Percentiles rank a stretch among this genome's conserved stretches.
These are phyloP conservation scores for Caranx ignobilis DNA, from an alignment of 2,113 vertebrate genomes.

Conservation along the genomic window DNA sequence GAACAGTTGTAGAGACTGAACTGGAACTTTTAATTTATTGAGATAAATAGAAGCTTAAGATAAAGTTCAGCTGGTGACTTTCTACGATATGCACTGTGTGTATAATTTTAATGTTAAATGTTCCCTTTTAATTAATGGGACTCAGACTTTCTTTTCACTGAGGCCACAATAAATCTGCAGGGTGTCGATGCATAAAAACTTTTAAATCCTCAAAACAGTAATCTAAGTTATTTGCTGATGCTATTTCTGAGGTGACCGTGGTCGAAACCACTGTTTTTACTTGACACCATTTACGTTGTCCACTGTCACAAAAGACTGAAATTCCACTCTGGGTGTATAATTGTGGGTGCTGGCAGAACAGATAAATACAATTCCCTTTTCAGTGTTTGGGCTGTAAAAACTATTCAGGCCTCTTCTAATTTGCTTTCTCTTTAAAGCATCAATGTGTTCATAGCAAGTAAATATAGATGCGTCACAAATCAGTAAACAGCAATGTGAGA, in stretches of 20 bases:
- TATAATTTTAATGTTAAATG: not conserved
- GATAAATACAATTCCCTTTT: constrained; percentile 52
- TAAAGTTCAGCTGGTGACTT: not conserved
- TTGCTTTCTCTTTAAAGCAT: constrained; percentile 46
- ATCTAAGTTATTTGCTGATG: constrained; percentile 31
- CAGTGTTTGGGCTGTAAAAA: constrained; percentile 57
- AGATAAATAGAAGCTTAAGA: not conserved
- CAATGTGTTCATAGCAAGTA: constrained; percentile 15
- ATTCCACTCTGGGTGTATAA: constrained; percentile 52
- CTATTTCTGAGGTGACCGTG: constrained; percentile 46
- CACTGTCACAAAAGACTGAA: constrained; percentile 59
- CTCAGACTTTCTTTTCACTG: not conserved
- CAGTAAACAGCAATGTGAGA: not conserved
- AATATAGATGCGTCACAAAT: constrained; percentile 28
- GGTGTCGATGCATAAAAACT: not conserved
- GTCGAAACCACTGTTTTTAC: constrained; percentile 62
- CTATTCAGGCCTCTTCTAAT: constrained; percentile 62
- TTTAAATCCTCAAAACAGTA: constrained; percentile 20
- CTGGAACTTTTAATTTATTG: not conserved
- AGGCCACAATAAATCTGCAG: not conserved
- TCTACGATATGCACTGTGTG: not conserved
- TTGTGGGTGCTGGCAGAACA: constrained; percentile 63
- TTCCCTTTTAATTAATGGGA: not conserved
- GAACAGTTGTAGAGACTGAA: not conserved
- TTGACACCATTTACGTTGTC: constrained; percentile 65